Percentiles rank a stretch among this genome's conserved stretches.
These are phyloP conservation scores for Herminia tarsipennalis DNA, from an alignment of 2,888 invertebrate genomes.

Conservation along the genomic window DNA sequence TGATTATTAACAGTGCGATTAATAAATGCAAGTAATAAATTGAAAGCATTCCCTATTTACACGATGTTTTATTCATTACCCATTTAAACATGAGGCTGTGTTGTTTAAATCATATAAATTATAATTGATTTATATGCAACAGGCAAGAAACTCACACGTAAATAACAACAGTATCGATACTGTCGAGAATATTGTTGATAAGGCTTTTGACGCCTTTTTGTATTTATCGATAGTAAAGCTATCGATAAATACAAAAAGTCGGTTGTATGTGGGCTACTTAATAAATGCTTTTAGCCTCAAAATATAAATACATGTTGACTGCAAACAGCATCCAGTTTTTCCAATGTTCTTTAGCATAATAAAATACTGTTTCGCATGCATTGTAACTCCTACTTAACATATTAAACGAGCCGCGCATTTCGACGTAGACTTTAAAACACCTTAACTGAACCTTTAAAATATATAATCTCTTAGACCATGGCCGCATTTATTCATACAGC, in stretches of 20 bases:
- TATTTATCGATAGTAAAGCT: no score
- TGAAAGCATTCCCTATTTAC: no score
- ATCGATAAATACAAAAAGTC: no score
- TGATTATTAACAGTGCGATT: no score
- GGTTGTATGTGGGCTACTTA: neutral
- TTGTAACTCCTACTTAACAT: slow-evolving; percentile 27
- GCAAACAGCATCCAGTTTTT: neutral
- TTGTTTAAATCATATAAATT: neutral
- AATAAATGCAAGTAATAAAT: no score
- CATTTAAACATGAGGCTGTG: no score
- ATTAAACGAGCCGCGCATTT: slow-evolving; percentile 34
- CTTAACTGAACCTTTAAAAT: slow-evolving; percentile 27
- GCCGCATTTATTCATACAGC: slow-evolving; percentile 31
- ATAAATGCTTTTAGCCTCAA: neutral
- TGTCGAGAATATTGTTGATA: no score
- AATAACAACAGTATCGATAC: no score
- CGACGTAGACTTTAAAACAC: slow-evolving; percentile 6
- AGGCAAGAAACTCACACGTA: no score
- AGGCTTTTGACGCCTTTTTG: no score
- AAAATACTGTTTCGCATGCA: slow-evolving; percentile 27
- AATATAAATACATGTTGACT: slow-evolving; percentile 2
- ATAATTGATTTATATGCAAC: neutral
- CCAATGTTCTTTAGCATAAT: slow-evolving; percentile 34
- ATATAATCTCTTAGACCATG: slow-evolving; percentile 22
- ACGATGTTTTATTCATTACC: no score